A percentile compares a stretch with the other conserved stretches of the same genome.
phyloP scores from a whole-genome alignment of 2,797 vertebrate species.

The Sciaenops ocellatus region DNA sequence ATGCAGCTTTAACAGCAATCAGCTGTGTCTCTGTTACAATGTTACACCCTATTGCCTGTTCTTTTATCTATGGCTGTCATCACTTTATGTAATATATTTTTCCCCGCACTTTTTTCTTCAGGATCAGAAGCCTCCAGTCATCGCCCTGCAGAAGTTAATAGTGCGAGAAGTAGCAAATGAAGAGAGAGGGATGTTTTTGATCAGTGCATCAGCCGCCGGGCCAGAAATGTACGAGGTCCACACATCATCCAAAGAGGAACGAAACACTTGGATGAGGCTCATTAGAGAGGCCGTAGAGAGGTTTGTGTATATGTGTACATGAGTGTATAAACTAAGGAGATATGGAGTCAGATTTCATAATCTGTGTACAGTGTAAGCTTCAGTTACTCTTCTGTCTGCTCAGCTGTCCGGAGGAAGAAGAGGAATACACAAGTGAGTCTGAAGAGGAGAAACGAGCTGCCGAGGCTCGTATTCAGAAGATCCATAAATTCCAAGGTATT shows the following conservation, averaged over 20 bases:
- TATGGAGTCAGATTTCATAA: background rate
- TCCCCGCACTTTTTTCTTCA: constrained; percentile 57
- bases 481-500: constrained; percentile 93
- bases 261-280: constrained; percentile 95
- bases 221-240: constrained; percentile 99
- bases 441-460: constrained; percentile 92
- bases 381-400: background rate
- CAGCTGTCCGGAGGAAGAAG: constrained; percentile 95
- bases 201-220: constrained; percentile 93
- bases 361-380: background rate
- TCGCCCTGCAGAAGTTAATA: constrained; percentile 96
- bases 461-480: constrained; percentile 90
- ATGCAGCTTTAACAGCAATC: background rate
- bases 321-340: background rate
- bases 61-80: background rate
- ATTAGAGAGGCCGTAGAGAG: constrained; percentile 96
- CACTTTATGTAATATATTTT: background rate
- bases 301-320: constrained; percentile 69
- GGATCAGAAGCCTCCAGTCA: constrained; percentile 97
- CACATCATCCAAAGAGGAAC: constrained; percentile 92
- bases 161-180: constrained; percentile 97
- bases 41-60: constrained; percentile 1
- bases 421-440: constrained; percentile 89
- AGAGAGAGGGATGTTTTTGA: constrained; percentile 96
- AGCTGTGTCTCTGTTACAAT: background rate